Percentiles rank a stretch among this genome's conserved stretches.
Evolutionary conservation across 2,113 vertebrate species (phyloP).

Genomic region (Otus sunia): DNA sequence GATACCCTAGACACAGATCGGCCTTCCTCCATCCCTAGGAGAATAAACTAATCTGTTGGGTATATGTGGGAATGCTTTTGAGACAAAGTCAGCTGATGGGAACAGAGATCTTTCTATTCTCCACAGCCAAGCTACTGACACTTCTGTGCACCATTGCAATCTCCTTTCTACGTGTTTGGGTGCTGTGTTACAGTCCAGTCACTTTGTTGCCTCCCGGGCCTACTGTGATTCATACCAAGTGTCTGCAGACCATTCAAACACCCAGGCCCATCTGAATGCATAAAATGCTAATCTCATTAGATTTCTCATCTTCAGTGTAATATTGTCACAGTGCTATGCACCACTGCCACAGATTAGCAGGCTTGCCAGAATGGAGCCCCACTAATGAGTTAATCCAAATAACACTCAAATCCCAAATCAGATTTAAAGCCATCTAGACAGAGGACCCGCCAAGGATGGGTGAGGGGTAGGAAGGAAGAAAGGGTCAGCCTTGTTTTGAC

Average conservation of each 20-base stretch:
- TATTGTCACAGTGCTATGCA: constrained; percentile 71
- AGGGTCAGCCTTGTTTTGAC: background rate
- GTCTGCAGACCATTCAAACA: constrained; percentile 29
- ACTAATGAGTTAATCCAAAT: constrained; percentile 83
- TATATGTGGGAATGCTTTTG: background rate
- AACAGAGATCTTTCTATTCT: background rate
- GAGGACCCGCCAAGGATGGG: background rate
- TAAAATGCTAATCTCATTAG: constrained; percentile 75
- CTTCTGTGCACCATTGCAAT: background rate
- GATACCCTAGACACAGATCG: background rate
- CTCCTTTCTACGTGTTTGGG: background rate
- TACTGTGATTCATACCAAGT: background rate
- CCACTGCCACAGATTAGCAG: constrained; percentile 76
- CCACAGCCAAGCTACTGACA: background rate
- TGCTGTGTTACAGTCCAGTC: background rate
- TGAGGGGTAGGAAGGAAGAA: background rate
- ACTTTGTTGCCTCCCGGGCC: background rate
- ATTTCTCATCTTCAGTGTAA: constrained; percentile 76
- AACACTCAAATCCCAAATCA: constrained; percentile 80
- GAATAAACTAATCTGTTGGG: background rate
- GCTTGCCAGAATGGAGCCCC: constrained; percentile 68
- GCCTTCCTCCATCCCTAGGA: background rate
- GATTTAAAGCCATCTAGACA: constrained; percentile 73
- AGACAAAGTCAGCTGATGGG: background rate
- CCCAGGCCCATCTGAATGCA: constrained; percentile 37